These are phyloP conservation scores for Nematolebias whitei DNA, from an alignment of 2,113 vertebrate species.

Conservation along the genomic window DNA sequence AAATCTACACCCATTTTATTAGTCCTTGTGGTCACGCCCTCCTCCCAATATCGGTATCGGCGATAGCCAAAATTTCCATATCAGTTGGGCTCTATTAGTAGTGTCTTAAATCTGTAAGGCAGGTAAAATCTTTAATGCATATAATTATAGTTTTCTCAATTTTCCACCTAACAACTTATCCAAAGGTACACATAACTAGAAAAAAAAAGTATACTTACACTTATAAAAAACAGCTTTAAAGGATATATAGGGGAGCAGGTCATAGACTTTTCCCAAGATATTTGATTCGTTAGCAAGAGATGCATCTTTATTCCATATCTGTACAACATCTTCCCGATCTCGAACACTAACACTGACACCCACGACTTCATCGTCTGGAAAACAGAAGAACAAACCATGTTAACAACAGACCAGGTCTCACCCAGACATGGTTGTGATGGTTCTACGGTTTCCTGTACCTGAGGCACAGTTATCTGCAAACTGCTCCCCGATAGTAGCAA, in stretches of 20 bases:
- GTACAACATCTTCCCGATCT: conserved; percentile 92
- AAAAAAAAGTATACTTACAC: conserved; percentile 81
- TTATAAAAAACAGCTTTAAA: conserved; percentile 99
- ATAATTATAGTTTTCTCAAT: not conserved
- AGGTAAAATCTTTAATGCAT: too few species aligned
- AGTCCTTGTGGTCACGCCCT: too few species aligned
- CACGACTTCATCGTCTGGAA: conserved; percentile 92
- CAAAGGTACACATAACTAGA: not conserved
- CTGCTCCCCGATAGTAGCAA: conserved; percentile 94
- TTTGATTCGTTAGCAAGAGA: conserved; percentile 87
- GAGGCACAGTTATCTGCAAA: conserved; percentile 89
- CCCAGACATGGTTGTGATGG: not conserved
- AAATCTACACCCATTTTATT: too few species aligned
- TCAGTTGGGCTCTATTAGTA: too few species aligned
- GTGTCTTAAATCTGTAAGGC: too few species aligned
- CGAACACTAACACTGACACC: conserved; percentile 93
- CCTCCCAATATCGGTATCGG: too few species aligned
- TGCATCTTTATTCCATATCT: conserved; percentile 94
- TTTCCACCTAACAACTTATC: not conserved
- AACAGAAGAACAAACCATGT: not conserved
- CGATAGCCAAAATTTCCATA: too few species aligned
- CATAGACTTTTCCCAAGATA: conserved; percentile 89
- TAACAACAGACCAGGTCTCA: not conserved
- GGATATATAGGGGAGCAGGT: conserved; percentile 88
- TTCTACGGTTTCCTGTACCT: conserved; percentile 77